Conservation (phyloP, 2,888 invertebrate genomes). For the Cerceris rybyensis region DNA sequence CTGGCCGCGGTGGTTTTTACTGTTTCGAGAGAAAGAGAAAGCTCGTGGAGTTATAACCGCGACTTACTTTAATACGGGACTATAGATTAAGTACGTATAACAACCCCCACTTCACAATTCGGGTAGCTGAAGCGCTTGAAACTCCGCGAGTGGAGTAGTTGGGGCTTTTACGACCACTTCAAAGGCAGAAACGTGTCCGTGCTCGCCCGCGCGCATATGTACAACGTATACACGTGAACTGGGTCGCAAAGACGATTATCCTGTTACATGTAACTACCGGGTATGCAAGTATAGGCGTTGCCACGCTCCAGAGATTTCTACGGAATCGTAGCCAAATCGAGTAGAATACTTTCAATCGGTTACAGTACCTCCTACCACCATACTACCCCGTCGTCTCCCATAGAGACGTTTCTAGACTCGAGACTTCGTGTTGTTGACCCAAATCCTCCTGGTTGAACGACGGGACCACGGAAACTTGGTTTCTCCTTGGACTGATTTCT, state of each 20-base stretch:
- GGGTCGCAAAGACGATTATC: conserved; percentile 63
- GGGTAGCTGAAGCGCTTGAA: conserved; percentile 35
- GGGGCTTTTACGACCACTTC: conserved; percentile 47
- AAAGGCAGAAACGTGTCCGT: conserved; percentile 26
- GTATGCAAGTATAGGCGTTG: conserved; percentile 55
- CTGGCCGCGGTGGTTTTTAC: not conserved
- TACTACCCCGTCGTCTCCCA: not conserved
- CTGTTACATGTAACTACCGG: conserved; percentile 52
- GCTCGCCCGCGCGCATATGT: conserved; percentile 15
- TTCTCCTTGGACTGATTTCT: not conserved
- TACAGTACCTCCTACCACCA: conserved; percentile 41
- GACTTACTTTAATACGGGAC: conserved; percentile 14
- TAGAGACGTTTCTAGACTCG: conserved; percentile 44
- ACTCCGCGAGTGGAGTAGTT: conserved; percentile 22
- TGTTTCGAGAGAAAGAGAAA: not conserved
- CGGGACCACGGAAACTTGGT: conserved; percentile 19
- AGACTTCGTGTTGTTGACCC: conserved; percentile 60
- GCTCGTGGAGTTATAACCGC: not conserved
- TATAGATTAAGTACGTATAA: conserved; percentile 34
- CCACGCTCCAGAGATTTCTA: conserved; percentile 56
- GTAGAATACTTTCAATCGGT: conserved; percentile 66
- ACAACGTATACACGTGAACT: conserved; percentile 38
- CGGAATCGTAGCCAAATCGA: conserved; percentile 64
- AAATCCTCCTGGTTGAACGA: conserved; percentile 37
- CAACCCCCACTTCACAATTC: conserved; percentile 33